Base-by-base conservation (phyloP, 2,797 vertebrate genomes). In the Aselliscus stoliczkanus region DNA sequence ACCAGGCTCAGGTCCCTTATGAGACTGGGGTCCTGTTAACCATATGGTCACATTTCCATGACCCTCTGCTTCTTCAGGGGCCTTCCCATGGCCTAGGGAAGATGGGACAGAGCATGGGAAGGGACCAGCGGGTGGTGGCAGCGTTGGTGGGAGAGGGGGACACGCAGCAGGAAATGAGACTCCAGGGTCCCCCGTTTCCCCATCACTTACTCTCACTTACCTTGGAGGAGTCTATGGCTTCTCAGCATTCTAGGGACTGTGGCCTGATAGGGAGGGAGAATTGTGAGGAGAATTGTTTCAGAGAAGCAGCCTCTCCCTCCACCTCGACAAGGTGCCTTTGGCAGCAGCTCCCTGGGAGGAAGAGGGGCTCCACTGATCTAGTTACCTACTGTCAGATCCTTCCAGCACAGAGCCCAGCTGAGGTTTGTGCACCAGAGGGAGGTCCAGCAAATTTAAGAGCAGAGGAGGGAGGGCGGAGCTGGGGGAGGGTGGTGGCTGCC, bases 221-320 rank as follows among this genome's bases (percentile, higher is more conserved):
- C 7, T 1, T 11, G 4, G 2, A 0, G 9, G 1, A 12, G 50
- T 6, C 0, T 58, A 64, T 88, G 72, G 37, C 1, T 8, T 21
- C 7, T 42, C 27, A 11, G 77, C 9, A 1, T 29, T 58, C n/a
- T 7, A 7, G 50, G 21, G 18, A 1, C 14, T 8, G 5, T 7
- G 17, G 62, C 5, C 25, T 42, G 14, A 3, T 8, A 34, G 12
- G 5, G 21, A 88, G 27, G 18, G 25, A 39, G 17, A 73, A 29
- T 14, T 3, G 9, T 42, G 54, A 52, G 54, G 17, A 25, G 50
- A 52, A 39, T 39, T 6, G 14, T 29, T 56, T 90, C 67, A 47
- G 65, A 42, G 37, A 47, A 18, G 69, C 1, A 0, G n/a, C n/a
- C 20, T 39, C 4, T 25, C 39, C 23, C 2, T 0, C 54, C 42